Evolutionary conservation across 1,140 invertebrate species (phyloP).

Genomic region (Probaryconus sp.): DNA sequence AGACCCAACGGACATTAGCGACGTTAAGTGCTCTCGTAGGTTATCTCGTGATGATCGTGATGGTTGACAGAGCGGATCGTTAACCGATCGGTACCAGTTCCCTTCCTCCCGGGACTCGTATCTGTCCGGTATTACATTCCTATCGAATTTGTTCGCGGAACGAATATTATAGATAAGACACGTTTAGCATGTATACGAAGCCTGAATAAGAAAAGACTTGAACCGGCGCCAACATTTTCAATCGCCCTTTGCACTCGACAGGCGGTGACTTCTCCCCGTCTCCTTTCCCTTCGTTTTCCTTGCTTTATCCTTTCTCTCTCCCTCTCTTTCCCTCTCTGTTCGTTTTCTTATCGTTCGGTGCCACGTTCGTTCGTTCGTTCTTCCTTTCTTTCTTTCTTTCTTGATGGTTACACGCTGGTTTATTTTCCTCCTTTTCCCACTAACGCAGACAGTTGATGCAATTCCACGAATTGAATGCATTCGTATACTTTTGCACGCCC

Average conservation of each 20-base stretch:
- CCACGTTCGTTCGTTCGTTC: slow-evolving; percentile 14
- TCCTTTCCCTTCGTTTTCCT: slow-evolving; percentile 4
- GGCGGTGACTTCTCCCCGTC: slow-evolving; percentile 20
- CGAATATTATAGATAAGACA: slow-evolving; percentile 66
- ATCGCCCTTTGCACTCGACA: slow-evolving; percentile 69
- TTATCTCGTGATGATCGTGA: slow-evolving; percentile 43
- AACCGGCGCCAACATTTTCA: slow-evolving; percentile 73
- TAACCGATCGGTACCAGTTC: slow-evolving; percentile 8
- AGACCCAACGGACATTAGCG: slow-evolving; percentile 34
- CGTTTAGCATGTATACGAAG: slow-evolving; percentile 67
- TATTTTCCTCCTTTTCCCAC: slow-evolving; percentile 12
- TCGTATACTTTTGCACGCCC: slow-evolving; percentile 62
- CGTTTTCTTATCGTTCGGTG: slow-evolving; percentile 10
- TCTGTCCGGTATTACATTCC: slow-evolving; percentile 51
- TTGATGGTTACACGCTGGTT: too few relatives aligned
- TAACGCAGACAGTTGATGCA: slow-evolving; percentile 30
- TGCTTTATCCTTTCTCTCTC: slow-evolving; percentile 2
- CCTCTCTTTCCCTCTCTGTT: slow-evolving; percentile 17
- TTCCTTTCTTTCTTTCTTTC: too few relatives aligned
- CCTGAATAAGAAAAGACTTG: slow-evolving; percentile 69
- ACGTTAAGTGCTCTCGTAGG: slow-evolving; percentile 29
- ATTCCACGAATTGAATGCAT: slow-evolving; percentile 68
- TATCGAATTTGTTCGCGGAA: slow-evolving; percentile 59
- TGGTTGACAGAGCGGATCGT: slow-evolving; percentile 43
- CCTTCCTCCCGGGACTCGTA: slow-evolving; percentile 7